Evolutionary conservation across 2,888 invertebrate species (phyloP).

Genomic region (Salpingus planirostris): DNA sequence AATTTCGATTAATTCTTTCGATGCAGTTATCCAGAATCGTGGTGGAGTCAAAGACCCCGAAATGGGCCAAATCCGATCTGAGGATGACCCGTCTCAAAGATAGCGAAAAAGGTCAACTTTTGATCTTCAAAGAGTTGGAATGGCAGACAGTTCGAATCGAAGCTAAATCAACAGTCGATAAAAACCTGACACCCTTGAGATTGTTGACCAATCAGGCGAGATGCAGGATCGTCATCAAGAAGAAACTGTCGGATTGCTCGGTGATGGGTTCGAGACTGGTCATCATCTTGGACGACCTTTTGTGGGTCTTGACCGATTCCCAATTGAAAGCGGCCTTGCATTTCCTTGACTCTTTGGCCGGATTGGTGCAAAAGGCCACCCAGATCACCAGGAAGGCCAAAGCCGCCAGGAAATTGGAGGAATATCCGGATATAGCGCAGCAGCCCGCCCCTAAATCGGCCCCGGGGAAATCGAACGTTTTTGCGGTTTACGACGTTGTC

Average conservation of each 20-base stretch:
- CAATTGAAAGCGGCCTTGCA: slow-evolving; percentile 89
- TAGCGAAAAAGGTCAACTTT: slow-evolving; percentile 74
- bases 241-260: slow-evolving; percentile 83
- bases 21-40: slow-evolving; percentile 80
- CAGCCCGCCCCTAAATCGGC: too few species aligned
- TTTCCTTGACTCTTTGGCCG: slow-evolving; percentile 77
- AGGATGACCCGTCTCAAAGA: slow-evolving; percentile 88
- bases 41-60: slow-evolving; percentile 89
- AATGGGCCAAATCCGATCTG: slow-evolving; percentile 80
- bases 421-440: slow-evolving; percentile 8
- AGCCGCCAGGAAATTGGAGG: slow-evolving; percentile 76
- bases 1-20: not conserved
- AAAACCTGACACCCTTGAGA: slow-evolving; percentile 76
- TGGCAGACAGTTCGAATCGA: slow-evolving; percentile 97
- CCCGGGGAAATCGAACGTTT: slow-evolving; percentile 49
- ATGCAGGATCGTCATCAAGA: slow-evolving; percentile 93
- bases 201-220: slow-evolving; percentile 89
- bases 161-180: slow-evolving; percentile 74
- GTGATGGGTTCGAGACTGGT: slow-evolving; percentile 86
- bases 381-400: slow-evolving; percentile 71
- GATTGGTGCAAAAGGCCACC: slow-evolving; percentile 72
- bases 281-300: slow-evolving; percentile 86
- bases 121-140: slow-evolving; percentile 94
- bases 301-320: slow-evolving; percentile 96
- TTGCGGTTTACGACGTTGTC: slow-evolving; percentile 83